These are phyloP conservation scores for Spea bombifrons DNA, from an alignment of 2,113 vertebrate species.

Conservation along the genomic window DNA sequence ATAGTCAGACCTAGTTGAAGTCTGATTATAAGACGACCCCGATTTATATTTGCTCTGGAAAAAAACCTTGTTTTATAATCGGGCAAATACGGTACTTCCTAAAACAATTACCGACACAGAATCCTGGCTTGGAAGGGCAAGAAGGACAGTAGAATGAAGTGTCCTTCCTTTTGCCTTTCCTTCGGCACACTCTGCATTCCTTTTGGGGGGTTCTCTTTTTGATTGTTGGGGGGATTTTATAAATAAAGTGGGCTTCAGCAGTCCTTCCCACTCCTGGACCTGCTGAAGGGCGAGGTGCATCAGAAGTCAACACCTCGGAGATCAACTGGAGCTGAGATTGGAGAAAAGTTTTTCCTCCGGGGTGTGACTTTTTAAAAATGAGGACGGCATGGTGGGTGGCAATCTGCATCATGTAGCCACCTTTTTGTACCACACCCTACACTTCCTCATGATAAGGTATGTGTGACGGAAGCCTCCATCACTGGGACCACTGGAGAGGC, in stretches of 20 bases:
- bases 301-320: not conserved
- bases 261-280: not conserved
- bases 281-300: not conserved
- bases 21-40: too few relatives aligned
- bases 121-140: too few relatives aligned
- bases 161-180: too few relatives aligned
- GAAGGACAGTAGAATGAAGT: too few relatives aligned
- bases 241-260: not conserved
- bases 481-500: too few relatives aligned
- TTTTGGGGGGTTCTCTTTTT: not conserved
- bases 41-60: too few relatives aligned
- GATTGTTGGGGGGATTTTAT: not conserved
- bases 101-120: too few relatives aligned
- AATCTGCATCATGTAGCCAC: not conserved
- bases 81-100: too few relatives aligned
- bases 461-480: too few relatives aligned
- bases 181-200: not conserved
- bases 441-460: not conserved
- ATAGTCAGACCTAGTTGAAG: too few relatives aligned
- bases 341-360: not conserved
- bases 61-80: too few relatives aligned
- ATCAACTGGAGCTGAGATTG: not conserved
- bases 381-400: not conserved
- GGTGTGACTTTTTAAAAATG: not conserved
- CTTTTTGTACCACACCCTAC: slow-evolving; percentile 7